phyloP scores from a whole-genome alignment of 2,888 invertebrate species.

The Noctua fimbriata region DNA sequence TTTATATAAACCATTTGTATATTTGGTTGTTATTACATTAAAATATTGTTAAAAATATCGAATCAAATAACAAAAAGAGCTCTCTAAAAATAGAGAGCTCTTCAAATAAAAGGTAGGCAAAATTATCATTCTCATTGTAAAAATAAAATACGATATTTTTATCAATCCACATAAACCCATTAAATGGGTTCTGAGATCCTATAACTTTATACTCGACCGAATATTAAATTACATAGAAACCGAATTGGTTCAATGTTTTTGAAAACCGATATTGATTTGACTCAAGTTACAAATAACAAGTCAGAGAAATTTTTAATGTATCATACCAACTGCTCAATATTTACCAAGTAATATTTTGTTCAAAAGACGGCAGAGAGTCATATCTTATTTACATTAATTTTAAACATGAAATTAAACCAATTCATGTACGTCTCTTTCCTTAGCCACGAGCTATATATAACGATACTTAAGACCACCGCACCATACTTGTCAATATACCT shows the following conservation, averaged over 20 bases:
- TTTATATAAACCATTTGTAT: no score
- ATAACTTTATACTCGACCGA: not conserved
- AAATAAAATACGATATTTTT: slow-evolving; percentile 1
- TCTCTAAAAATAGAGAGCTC: not conserved
- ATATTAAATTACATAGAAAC: not conserved
- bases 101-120: not conserved
- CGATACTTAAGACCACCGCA: not conserved
- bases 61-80: not conserved
- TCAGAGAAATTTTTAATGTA: not conserved
- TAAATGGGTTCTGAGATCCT: slow-evolving; percentile 12
- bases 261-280: not conserved
- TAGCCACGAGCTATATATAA: not conserved
- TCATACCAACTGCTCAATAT: not conserved
- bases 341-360: not conserved
- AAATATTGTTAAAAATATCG: no score
- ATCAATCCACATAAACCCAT: not conserved
- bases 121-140: not conserved
- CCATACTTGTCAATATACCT: not conserved
- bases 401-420: not conserved
- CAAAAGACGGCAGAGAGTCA: not conserved
- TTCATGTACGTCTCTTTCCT: not conserved
- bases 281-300: not conserved
- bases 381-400: not conserved
- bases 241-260: not conserved
- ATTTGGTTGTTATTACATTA: no score